Evolutionary conservation across 2,113 vertebrate species (phyloP).

Genomic region (Elaphurus davidianus): DNA sequence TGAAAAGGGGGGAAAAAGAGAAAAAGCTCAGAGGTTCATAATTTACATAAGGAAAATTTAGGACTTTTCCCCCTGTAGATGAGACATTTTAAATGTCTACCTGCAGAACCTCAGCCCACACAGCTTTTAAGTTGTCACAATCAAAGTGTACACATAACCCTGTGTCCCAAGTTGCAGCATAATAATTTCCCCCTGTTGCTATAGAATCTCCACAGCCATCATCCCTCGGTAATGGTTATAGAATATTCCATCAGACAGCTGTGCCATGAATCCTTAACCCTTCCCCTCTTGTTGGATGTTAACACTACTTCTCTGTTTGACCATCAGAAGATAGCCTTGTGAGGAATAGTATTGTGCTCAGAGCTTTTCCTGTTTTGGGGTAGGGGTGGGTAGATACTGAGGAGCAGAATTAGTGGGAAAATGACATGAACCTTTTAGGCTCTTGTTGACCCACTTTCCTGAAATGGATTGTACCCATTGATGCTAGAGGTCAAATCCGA

Average conservation of each 20-base stretch:
- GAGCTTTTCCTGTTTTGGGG: neutral
- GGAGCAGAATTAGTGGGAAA: conserved; percentile 35
- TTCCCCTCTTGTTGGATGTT: conserved; percentile 25
- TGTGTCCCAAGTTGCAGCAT: conserved; percentile 52
- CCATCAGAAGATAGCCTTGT: neutral
- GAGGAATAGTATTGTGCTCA: conserved; percentile 29
- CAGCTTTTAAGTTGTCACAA: conserved; percentile 33
- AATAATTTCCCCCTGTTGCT: conserved; percentile 56
- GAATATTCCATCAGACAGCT: conserved; percentile 50
- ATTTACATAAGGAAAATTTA: neutral
- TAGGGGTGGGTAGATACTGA: neutral
- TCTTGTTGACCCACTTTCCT: neutral
- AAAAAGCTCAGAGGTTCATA: neutral
- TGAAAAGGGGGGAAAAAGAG: neutral
- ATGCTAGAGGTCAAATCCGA: conserved; percentile 28
- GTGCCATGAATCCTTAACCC: conserved; percentile 19
- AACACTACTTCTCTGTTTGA: neutral
- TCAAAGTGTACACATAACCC: conserved; percentile 4
- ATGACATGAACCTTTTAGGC: neutral
- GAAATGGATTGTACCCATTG: neutral
- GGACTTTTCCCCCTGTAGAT: neutral
- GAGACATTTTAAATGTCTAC: conserved; percentile 29
- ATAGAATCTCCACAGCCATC: conserved; percentile 45
- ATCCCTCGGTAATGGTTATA: conserved; percentile 19
- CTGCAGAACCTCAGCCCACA: neutral